Evolutionary conservation across 2,888 invertebrate species (phyloP).

Genomic region (Matsumyia berberina): DNA sequence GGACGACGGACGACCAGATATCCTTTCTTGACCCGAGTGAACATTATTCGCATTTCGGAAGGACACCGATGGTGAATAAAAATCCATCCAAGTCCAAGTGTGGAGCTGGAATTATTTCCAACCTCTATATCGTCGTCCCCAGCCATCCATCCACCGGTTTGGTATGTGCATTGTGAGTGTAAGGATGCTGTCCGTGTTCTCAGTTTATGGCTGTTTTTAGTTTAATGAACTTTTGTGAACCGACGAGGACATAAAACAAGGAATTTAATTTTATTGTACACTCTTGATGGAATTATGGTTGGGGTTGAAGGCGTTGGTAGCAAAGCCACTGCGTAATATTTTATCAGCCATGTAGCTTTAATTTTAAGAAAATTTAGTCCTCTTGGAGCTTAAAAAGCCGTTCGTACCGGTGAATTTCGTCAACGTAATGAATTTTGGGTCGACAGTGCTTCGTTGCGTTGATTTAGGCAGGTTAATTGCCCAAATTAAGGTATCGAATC

Average conservation of each 20-base stretch:
- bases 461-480: too few species aligned
- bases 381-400: too few species aligned
- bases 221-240: slow-evolving; percentile 48
- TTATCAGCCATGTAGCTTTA: too few species aligned
- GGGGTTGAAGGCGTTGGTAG: not conserved
- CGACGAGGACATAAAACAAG: slow-evolving; percentile 34
- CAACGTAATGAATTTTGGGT: too few species aligned
- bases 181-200: slow-evolving; percentile 2
- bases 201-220: slow-evolving; percentile 40
- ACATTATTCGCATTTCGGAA: slow-evolving; percentile 14
- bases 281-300: not conserved
- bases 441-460: too few species aligned
- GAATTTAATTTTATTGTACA: slow-evolving; percentile 42
- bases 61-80: slow-evolving; percentile 30
- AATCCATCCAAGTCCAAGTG: slow-evolving; percentile 25
- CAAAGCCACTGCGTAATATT: too few species aligned
- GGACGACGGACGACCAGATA: slow-evolving; percentile 3
- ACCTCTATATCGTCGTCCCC: too few species aligned
- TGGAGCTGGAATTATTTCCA: slow-evolving; percentile 13
- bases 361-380: too few species aligned
- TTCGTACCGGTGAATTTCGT: too few species aligned
- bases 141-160: too few species aligned
- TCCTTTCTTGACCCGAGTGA: slow-evolving; percentile 56
- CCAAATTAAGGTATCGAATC: too few species aligned
- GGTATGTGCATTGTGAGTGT: too few species aligned